Evolutionary conservation across 2,888 invertebrate genomes (phyloP).

Genomic region (Lithophane leautieri): DNA sequence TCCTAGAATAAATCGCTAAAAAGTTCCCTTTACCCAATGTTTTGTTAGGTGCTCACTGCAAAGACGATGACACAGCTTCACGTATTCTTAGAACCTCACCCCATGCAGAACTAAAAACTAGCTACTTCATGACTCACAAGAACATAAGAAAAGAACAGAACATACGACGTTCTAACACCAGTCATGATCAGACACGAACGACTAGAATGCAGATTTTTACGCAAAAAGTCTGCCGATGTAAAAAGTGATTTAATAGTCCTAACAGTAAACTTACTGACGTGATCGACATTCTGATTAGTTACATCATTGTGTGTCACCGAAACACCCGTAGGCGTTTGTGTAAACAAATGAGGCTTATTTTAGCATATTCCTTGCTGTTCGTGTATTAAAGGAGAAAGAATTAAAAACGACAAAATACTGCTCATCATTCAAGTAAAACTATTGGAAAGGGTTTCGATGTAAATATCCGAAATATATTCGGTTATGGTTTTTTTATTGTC

Average conservation of each 20-base stretch:
- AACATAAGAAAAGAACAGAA: constrained; percentile 19
- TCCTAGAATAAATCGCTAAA: constrained; percentile 20
- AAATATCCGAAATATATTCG: background rate
- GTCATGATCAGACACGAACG: constrained; percentile 31
- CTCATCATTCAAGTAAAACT: background rate
- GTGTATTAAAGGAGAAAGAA: background rate
- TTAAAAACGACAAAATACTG: background rate
- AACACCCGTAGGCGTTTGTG: constrained; percentile 25
- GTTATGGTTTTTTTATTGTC: background rate
- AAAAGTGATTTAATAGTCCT: constrained; percentile 42
- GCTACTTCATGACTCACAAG: constrained; percentile 31
- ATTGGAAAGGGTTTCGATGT: background rate
- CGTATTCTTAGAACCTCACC: constrained; percentile 42
- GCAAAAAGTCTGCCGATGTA: constrained; percentile 36
- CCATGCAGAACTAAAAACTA: constrained; percentile 33
- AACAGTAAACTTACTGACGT: constrained; percentile 43
- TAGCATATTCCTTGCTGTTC: constrained; percentile 7
- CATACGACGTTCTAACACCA: background rate
- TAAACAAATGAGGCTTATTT: constrained; percentile 32
- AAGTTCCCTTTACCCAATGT: background rate
- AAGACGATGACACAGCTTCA: constrained; percentile 31
- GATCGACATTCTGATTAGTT: constrained; percentile 57
- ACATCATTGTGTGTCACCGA: constrained; percentile 60
- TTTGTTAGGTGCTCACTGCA: constrained; percentile 3
- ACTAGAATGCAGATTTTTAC: constrained; percentile 43